A percentile compares a stretch with the other conserved stretches of the same genome.
phyloP scores from a whole-genome alignment of 64 coral and sea anemone species.

The Porites lutea region DNA sequence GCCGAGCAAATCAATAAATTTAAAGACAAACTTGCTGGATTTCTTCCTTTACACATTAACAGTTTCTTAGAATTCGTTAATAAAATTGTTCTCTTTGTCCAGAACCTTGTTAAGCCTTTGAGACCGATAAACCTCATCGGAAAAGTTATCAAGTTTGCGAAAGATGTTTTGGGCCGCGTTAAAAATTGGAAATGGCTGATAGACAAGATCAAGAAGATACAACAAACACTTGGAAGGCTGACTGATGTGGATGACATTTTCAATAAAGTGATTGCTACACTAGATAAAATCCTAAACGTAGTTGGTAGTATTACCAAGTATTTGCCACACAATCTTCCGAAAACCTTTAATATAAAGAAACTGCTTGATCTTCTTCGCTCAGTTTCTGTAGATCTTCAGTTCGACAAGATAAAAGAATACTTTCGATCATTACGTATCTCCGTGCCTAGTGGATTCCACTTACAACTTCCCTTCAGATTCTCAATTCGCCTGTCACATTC shows the following conservation, averaged over 20 bases:
- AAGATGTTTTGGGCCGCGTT: slow-evolving; percentile 19
- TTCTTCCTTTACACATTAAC: slow-evolving; percentile 72
- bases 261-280: slow-evolving; percentile 65
- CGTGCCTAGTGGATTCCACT: slow-evolving; percentile 70
- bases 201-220: slow-evolving; percentile 60
- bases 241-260: slow-evolving; percentile 73
- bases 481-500: slow-evolving; percentile 77
- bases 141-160: slow-evolving; percentile 76
- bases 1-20: slow-evolving; percentile 79
- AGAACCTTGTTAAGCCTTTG: slow-evolving; percentile 66
- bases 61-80: slow-evolving; percentile 78
- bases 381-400: slow-evolving; percentile 61
- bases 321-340: slow-evolving; percentile 78
- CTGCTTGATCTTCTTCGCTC: slow-evolving; percentile 63
- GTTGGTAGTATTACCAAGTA: slow-evolving; percentile 62
- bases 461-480: slow-evolving; percentile 86
- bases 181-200: slow-evolving; percentile 65
- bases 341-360: slow-evolving; percentile 74
- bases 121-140: slow-evolving; percentile 70
- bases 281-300: slow-evolving; percentile 74
- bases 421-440: slow-evolving; percentile 66
- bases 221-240: slow-evolving; percentile 48
- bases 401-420: slow-evolving; percentile 74
- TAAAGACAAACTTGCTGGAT: slow-evolving; percentile 62
- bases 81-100: slow-evolving; percentile 83